phyloP scores from a whole-genome alignment of 2,797 vertebrate species.

The Denticeps clupeoides region DNA sequence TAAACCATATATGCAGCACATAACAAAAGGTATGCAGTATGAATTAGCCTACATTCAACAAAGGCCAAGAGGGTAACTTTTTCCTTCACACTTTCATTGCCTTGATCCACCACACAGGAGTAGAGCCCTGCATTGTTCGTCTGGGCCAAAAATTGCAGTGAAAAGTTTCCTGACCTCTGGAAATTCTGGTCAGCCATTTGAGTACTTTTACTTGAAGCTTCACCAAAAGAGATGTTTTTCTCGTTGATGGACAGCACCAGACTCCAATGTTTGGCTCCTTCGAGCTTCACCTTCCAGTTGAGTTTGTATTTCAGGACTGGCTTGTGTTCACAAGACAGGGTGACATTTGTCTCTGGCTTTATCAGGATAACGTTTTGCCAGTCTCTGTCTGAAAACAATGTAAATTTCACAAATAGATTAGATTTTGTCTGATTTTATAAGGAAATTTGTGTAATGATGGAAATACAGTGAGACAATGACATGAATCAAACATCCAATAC shows the following conservation, averaged over 20 bases:
- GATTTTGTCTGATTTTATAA: too few relatives aligned
- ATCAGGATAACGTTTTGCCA: constrained; percentile 48
- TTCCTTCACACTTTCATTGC: constrained; percentile 28
- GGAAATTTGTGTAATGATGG: too few relatives aligned
- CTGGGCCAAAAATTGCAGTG: constrained; percentile 41
- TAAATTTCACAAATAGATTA: not conserved
- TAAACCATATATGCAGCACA: too few relatives aligned
- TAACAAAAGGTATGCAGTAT: too few relatives aligned
- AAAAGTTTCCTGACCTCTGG: constrained; percentile 40
- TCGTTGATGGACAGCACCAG: constrained; percentile 43
- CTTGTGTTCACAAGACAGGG: constrained; percentile 42
- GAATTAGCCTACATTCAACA: constrained; percentile 56
- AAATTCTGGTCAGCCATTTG: constrained; percentile 38
- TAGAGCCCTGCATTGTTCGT: constrained; percentile 43
- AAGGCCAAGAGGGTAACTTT: constrained; percentile 46
- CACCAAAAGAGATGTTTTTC: constrained; percentile 21
- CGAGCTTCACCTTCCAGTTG: constrained; percentile 44
- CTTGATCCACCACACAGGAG: constrained; percentile 39
- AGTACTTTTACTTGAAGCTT: constrained; percentile 26
- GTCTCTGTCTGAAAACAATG: constrained; percentile 25
- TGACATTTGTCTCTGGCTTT: constrained; percentile 22
- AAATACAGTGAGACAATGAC: not conserved
- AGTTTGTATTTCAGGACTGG: constrained; percentile 24
- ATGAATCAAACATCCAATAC: not conserved
- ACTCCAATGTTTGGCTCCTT: constrained; percentile 27